Evolutionary conservation across 2,113 vertebrate species (phyloP).

Genomic region (Aphelocoma coerulescens): DNA sequence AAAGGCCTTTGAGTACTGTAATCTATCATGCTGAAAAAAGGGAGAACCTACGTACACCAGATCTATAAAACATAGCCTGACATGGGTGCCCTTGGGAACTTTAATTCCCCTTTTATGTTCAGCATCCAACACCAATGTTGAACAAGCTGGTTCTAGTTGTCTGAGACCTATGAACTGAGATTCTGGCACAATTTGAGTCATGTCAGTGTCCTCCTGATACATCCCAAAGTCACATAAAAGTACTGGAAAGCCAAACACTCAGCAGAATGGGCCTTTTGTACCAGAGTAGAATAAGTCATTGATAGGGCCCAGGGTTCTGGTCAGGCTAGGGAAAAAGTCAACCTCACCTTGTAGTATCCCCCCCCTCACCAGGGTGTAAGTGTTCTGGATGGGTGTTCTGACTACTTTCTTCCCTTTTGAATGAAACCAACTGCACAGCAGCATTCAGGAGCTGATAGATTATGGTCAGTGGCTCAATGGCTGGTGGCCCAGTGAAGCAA

Average conservation of each 20-base stretch:
- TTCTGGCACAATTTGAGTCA: neutral
- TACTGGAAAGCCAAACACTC: neutral
- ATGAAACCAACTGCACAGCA: neutral
- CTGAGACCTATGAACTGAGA: neutral
- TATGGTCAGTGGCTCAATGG: neutral
- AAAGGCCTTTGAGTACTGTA: neutral
- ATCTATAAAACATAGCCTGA: neutral
- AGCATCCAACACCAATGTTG: neutral
- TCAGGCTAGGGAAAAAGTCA: neutral
- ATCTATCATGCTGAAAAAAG: neutral
- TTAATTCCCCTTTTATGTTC: neutral
- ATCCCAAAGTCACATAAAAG: neutral
- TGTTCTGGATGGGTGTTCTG: neutral
- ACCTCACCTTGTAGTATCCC: neutral
- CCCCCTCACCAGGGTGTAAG: neutral
- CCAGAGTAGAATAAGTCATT: neutral
- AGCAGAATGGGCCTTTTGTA: neutral
- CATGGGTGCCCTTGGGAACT: neutral
- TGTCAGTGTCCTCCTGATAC: neutral
- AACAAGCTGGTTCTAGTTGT: neutral
- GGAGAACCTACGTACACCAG: fast-evolving
- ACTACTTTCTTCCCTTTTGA: neutral
- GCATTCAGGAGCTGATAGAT: neutral
- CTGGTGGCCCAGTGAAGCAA: neutral
- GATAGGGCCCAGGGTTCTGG: neutral